Percentiles rank a stretch among this genome's conserved stretches.
Evolutionary conservation across 1,140 invertebrate genomes (phyloP).

Genomic region (Pseudomyrmex flavicornis): DNA sequence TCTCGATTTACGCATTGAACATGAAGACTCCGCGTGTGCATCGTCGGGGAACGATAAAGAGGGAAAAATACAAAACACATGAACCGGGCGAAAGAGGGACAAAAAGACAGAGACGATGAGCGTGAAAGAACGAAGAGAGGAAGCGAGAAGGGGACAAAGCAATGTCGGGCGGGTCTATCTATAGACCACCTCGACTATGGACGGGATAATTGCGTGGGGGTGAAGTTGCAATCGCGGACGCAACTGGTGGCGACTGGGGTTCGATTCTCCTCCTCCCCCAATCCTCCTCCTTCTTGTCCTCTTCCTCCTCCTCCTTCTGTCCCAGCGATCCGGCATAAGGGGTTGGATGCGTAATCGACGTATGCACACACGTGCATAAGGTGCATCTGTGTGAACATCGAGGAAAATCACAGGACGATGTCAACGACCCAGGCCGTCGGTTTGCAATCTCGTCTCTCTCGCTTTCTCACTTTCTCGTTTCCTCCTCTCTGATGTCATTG

Average conservation of each 20-base stretch:
- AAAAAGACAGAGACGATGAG: background rate
- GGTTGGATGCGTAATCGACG: slow-evolving; percentile 73
- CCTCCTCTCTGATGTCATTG: background rate
- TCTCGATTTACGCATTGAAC: slow-evolving; percentile 29
- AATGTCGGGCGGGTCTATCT: slow-evolving; percentile 74
- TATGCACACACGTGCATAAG: slow-evolving; percentile 74
- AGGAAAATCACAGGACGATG: slow-evolving; percentile 84
- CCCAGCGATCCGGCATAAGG: slow-evolving; percentile 3
- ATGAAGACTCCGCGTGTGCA: slow-evolving; percentile 32
- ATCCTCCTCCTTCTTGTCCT: background rate
- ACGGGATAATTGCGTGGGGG: slow-evolving; percentile 78
- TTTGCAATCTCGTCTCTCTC: slow-evolving; percentile 64
- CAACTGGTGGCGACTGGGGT: slow-evolving; percentile 75
- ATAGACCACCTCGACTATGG: slow-evolving; percentile 78
- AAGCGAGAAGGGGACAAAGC: slow-evolving; percentile 18
- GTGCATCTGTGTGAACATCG: slow-evolving; percentile 76
- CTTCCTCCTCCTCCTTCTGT: background rate
- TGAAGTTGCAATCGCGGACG: slow-evolving; percentile 80
- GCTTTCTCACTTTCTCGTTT: slow-evolving; percentile 53
- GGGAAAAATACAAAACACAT: slow-evolving; percentile 47
- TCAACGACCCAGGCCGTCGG: slow-evolving; percentile 78
- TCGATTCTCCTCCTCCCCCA: slow-evolving; percentile 21
- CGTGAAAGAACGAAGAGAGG: background rate
- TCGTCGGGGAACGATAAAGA: slow-evolving; percentile 40
- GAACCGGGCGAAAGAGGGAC: slow-evolving; percentile 16